Conservation (phyloP, 2,888 invertebrate species). For the Ichneumoninae sp. region DNA sequence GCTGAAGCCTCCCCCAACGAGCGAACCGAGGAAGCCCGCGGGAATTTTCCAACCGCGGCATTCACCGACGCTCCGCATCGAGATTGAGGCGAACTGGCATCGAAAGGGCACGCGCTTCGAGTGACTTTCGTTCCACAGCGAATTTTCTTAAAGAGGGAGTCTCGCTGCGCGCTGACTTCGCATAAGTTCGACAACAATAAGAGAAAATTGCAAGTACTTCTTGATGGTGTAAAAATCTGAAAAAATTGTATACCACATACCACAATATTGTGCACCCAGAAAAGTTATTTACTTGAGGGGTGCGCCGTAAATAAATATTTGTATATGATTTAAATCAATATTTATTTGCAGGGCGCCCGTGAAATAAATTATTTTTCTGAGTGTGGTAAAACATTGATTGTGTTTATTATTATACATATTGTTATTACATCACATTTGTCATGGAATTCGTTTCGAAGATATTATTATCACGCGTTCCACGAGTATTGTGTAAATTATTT, state of each 20-base stretch:
- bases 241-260: too few relatives aligned
- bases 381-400: neutral
- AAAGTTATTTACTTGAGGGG: too few relatives aligned
- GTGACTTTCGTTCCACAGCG: constrained; percentile 7
- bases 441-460: neutral
- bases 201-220: too few relatives aligned
- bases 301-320: too few relatives aligned
- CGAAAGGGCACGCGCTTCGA: neutral
- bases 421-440: neutral
- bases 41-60: constrained; percentile 15
- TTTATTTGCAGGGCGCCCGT: too few relatives aligned
- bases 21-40: neutral
- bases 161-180: too few relatives aligned
- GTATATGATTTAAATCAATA: too few relatives aligned
- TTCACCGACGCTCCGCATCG: neutral
- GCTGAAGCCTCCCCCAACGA: constrained; percentile 26
- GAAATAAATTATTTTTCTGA: too few relatives aligned
- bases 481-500: constrained; percentile 1
- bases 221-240: too few relatives aligned
- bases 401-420: neutral
- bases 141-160: too few relatives aligned
- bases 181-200: too few relatives aligned
- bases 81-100: constrained; percentile 17
- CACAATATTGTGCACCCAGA: neutral
- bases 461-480: neutral